These are phyloP conservation scores for Magallana angulata DNA, from an alignment of 1,140 invertebrate genomes.

Conservation along the genomic window DNA sequence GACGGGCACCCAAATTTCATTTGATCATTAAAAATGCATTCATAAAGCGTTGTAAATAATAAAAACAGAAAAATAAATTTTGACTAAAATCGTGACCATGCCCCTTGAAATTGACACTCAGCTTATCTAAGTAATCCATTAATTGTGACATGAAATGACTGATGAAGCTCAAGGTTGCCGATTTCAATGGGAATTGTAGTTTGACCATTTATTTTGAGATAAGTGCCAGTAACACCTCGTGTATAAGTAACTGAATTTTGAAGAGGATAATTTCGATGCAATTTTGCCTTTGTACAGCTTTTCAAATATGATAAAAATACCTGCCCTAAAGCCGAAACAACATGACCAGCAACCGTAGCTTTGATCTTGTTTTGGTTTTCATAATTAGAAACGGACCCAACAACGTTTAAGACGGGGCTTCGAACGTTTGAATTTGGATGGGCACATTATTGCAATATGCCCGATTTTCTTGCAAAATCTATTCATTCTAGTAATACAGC, in stretches of 20 bases:
- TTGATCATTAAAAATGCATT: no score
- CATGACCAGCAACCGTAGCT: background rate
- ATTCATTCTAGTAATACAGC: background rate
- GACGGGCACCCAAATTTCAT: no score
- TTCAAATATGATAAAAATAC: background rate
- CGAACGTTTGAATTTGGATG: background rate
- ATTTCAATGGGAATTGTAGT: no score
- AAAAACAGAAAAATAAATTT: no score
- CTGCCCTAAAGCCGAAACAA: slow-evolving; percentile 5
- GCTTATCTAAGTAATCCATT: no score
- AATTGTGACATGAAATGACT: background rate
- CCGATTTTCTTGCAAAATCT: slow-evolving; percentile 2
- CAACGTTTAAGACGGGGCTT: background rate
- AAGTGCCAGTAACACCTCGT: no score
- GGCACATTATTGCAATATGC: slow-evolving; percentile 5
- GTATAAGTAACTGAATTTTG: no score
- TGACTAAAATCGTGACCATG: no score
- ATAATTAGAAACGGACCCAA: background rate
- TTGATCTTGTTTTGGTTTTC: background rate
- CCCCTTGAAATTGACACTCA: no score
- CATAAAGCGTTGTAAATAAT: no score
- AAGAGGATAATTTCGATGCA: background rate
- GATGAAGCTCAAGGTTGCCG: background rate
- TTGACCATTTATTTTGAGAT: no score
- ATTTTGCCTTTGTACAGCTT: background rate